A percentile compares a stretch with the other conserved stretches of the same genome.
Evolutionary conservation across 2,113 vertebrate genomes (phyloP).

Genomic region (Camelus bactrianus): DNA sequence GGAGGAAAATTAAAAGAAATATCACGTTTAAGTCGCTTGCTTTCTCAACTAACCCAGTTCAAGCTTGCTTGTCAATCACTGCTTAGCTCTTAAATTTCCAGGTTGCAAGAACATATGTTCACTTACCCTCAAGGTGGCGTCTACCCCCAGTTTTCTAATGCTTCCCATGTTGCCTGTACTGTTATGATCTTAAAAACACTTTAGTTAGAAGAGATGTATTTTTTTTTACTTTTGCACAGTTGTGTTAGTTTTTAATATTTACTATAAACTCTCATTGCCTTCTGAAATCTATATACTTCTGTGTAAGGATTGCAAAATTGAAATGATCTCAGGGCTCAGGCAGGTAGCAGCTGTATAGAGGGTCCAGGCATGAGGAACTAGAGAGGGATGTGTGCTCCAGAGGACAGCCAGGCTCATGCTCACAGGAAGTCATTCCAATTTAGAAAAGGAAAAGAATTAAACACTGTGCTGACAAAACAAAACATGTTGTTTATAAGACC

Average conservation of each 20-base stretch:
- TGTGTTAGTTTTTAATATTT: not conserved
- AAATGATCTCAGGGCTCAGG: not conserved
- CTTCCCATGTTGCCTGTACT: not conserved
- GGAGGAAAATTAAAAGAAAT: not conserved
- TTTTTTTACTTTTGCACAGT: not conserved
- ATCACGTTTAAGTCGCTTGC: not conserved
- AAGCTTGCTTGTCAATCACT: not conserved
- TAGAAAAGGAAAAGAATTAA: not conserved
- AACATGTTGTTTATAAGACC: not conserved
- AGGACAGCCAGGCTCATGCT: not conserved
- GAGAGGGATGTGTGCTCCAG: not conserved
- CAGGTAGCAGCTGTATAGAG: not conserved
- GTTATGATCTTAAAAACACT: not conserved
- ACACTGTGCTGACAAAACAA: not conserved
- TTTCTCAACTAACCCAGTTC: not conserved
- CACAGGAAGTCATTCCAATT: not conserved
- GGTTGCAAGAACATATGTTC: not conserved
- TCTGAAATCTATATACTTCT: not conserved
- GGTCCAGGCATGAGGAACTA: not conserved
- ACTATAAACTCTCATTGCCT: not conserved
- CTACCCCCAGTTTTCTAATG: not conserved
- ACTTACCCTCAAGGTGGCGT: not conserved
- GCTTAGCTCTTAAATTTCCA: not conserved
- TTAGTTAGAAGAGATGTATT: not conserved
- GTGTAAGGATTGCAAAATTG: not conserved